Evolutionary conservation across 1,140 invertebrate genomes (phyloP), one percentile per base, ranked within the genome.

Genomic region (Heliconius melpomene): DNA sequence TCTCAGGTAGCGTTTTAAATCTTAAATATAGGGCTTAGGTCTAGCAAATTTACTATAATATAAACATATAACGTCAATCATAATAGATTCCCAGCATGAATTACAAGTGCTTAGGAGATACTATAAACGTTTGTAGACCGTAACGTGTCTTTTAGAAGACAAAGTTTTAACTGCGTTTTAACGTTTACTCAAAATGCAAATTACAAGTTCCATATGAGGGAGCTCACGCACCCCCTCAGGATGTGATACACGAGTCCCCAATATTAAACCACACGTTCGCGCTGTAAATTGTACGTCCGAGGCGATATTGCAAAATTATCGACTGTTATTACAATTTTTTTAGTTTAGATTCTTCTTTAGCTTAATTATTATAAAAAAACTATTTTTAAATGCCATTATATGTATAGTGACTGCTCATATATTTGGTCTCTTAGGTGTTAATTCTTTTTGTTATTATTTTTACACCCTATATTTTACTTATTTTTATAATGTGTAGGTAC

Each of bases 111-210:
- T 50, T 79, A 80, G 73, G 70, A 72, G 36, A 70, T 75, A 66
- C 54, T 72, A 40, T 79, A 54, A 85, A 90, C 87, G 80, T 88
- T 89, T 86, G 84, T 83, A 85, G 78, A 87, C 81, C 77, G 83
- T 79, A 73, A 82, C 66, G 84, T 85, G 83, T 86, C 88, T 90
- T 91, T 87, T 89, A 90, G 86, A 84, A 60, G 84, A 40, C 72
- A 88, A 92, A 92, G 89, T 91, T 91, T 92, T 87, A 89, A 92
- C 88, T 90, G 87, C 85, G 32, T 36, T 36, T 36, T 36, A 36
- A 88, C 74, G 86, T 90, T 90, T 90, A 88, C 87, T 88, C 86
- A 89, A 89, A 90, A 90, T 92, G 88, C 85, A 92, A 92, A 92
- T 92, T 92, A 90, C 85, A 86, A 83, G 87, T 82, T 86, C 82